Conservation (phyloP, 1,140 invertebrate species). For the Helicoverpa armigera region DNA sequence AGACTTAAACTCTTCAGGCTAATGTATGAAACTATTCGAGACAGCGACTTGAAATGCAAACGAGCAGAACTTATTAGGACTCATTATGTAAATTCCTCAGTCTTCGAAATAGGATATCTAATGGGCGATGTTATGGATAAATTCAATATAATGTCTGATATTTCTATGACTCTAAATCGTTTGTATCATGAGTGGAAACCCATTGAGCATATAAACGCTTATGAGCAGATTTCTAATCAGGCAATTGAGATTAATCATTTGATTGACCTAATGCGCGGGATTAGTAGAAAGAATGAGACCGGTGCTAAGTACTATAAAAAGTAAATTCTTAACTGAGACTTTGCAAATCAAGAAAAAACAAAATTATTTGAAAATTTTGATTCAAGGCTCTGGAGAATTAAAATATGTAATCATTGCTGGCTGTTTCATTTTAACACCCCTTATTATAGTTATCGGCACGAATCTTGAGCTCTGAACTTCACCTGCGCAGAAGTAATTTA, state of each 20-base stretch:
- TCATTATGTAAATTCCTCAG: slow-evolving; percentile 64
- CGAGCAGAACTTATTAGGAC: slow-evolving; percentile 67
- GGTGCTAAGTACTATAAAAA: background rate
- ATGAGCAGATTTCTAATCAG: slow-evolving; percentile 77
- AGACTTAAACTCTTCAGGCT: slow-evolving; percentile 74
- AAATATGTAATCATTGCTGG: no score
- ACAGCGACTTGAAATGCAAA: slow-evolving; percentile 71
- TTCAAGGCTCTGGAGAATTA: no score
- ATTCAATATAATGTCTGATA: slow-evolving; percentile 66
- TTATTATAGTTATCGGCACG: no score
- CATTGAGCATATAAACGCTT: slow-evolving; percentile 77
- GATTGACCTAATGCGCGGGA: slow-evolving; percentile 60
- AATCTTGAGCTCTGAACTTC: no score
- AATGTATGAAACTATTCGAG: slow-evolving; percentile 74
- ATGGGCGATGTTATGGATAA: slow-evolving; percentile 75
- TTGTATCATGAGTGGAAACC: slow-evolving; percentile 70
- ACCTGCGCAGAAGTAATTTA: no score
- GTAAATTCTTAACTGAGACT: no score
- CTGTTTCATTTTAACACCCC: no score
- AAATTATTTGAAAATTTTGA: no score
- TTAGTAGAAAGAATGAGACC: slow-evolving; percentile 24
- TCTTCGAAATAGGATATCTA: slow-evolving; percentile 73
- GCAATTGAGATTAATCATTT: slow-evolving; percentile 71
- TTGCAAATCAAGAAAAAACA: no score
- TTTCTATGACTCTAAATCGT: slow-evolving; percentile 63